These are phyloP conservation scores for Drosophila histrio DNA, from an alignment of 2,888 invertebrate species.

Conservation along the genomic window DNA sequence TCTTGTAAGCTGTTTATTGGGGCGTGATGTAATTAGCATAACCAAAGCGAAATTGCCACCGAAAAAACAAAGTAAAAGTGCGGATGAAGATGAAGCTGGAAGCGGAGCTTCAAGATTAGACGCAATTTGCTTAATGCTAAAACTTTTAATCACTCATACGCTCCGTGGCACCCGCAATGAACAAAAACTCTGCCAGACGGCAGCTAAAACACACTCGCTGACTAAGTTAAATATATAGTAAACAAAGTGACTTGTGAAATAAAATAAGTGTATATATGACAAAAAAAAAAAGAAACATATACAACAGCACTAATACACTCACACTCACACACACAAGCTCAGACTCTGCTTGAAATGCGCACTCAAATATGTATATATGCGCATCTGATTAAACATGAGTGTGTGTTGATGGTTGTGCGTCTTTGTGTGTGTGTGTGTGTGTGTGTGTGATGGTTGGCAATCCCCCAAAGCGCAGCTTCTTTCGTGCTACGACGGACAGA, in stretches of 20 bases:
- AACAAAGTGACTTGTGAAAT: constrained; percentile 65
- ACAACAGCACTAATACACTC: constrained; percentile 15
- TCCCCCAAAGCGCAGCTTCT: constrained; percentile 54
- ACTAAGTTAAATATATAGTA: constrained; percentile 50
- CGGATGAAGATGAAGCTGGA: neutral
- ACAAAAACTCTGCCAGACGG: constrained; percentile 19
- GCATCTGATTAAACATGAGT: constrained; percentile 75
- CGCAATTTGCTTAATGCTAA: constrained; percentile 72
- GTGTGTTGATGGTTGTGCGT: constrained; percentile 38
- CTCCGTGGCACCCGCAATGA: constrained; percentile 51
- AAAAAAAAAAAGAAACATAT: constrained; percentile 13
- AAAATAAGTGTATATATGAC: constrained; percentile 75
- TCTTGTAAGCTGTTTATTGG: constrained; percentile 62
- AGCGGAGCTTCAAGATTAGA: constrained; percentile 42
- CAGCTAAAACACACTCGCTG: constrained; percentile 14
- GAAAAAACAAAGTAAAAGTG: neutral
- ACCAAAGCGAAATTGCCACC: constrained; percentile 30
- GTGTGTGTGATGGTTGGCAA: constrained; percentile 45
- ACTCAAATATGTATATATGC: constrained; percentile 76
- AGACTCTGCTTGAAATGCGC: constrained; percentile 42
- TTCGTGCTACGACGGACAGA: constrained; percentile 26
- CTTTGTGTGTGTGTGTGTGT: constrained; percentile 22
- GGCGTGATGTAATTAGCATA: constrained; percentile 76
- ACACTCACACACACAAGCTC: neutral
- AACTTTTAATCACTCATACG: constrained; percentile 79